Percentiles rank a stretch among this genome's conserved stretches.
Conservation (phyloP, 2,797 vertebrate species). For the Protonibea diacanthus region DNA sequence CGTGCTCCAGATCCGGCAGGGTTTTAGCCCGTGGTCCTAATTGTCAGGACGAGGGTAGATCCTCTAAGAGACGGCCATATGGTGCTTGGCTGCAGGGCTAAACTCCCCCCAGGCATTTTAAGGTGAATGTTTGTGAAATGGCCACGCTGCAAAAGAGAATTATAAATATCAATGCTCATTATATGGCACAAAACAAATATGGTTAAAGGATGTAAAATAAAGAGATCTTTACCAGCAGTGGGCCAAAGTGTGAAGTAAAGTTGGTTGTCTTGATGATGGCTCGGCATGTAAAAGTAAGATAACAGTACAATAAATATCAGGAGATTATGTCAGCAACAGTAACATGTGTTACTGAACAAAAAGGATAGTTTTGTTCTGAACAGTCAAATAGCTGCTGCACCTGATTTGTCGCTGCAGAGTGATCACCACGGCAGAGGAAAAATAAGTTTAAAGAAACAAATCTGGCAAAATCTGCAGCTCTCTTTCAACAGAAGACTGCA, state of each 20-base stretch:
- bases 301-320: neutral
- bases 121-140: constrained; percentile 56
- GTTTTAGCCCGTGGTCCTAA: constrained; percentile 71
- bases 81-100: constrained; percentile 61
- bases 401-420: too few species aligned
- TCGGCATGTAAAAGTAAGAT: too few species aligned
- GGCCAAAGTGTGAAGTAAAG: neutral
- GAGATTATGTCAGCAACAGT: neutral
- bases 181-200: neutral
- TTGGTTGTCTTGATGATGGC: constrained; percentile 8
- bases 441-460: too few species aligned
- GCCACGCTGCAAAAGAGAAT: neutral
- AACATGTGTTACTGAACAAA: neutral
- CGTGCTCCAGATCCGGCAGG: constrained; percentile 67
- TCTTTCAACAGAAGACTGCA: too few species aligned
- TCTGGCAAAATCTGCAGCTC: too few species aligned
- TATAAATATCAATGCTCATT: constrained; percentile 1
- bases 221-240: neutral
- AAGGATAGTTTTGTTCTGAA: too few species aligned
- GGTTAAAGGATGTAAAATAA: neutral
- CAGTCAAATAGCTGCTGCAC: too few species aligned
- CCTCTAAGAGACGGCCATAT: constrained; percentile 70
- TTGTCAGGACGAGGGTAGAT: constrained; percentile 68
- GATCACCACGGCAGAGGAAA: too few species aligned
- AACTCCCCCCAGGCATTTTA: constrained; percentile 57